A percentile compares a stretch with the other conserved stretches of the same genome.
phyloP scores from a whole-genome alignment of 2,113 vertebrate species.

The Trichomycterus rosablanca region DNA sequence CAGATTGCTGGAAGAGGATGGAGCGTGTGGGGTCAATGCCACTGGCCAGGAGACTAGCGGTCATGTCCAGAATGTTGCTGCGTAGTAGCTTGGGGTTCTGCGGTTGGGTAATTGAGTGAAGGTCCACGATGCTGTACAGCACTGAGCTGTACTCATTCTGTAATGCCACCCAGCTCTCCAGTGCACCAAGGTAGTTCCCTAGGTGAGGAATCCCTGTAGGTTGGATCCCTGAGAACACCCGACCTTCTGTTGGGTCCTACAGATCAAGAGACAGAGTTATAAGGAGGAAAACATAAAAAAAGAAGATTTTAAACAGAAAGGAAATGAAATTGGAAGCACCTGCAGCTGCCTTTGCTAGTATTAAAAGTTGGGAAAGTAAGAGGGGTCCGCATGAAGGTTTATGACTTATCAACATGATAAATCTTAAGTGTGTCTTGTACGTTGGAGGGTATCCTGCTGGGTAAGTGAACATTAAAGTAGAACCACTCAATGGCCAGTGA shows the following conservation, averaged over 20 bases:
- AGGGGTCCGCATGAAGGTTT: constrained; percentile 43
- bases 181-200: constrained; percentile 92
- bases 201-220: constrained; percentile 88
- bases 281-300: background rate
- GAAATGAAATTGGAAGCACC: constrained; percentile 12
- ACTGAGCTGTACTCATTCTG: constrained; percentile 73
- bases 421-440: constrained; percentile 57
- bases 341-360: constrained; percentile 36
- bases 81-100: constrained; percentile 73
- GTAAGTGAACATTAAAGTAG: constrained; percentile 50
- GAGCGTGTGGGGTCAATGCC: constrained; percentile 82
- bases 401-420: constrained; percentile 52
- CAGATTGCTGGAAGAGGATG: constrained; percentile 90
- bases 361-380: constrained; percentile 26
- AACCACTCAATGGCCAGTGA: constrained; percentile 56
- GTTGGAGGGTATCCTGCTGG: constrained; percentile 54
- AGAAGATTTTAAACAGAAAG: background rate
- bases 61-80: constrained; percentile 82
- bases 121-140: constrained; percentile 89
- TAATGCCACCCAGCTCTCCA: constrained; percentile 86
- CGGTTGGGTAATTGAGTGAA: constrained; percentile 87
- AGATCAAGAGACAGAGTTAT: background rate
- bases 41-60: constrained; percentile 85
- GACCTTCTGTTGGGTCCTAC: constrained; percentile 45
- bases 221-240: constrained; percentile 92